Evolutionary conservation across 2,888 invertebrate species (phyloP).

Genomic region (Andrena flavipes): DNA sequence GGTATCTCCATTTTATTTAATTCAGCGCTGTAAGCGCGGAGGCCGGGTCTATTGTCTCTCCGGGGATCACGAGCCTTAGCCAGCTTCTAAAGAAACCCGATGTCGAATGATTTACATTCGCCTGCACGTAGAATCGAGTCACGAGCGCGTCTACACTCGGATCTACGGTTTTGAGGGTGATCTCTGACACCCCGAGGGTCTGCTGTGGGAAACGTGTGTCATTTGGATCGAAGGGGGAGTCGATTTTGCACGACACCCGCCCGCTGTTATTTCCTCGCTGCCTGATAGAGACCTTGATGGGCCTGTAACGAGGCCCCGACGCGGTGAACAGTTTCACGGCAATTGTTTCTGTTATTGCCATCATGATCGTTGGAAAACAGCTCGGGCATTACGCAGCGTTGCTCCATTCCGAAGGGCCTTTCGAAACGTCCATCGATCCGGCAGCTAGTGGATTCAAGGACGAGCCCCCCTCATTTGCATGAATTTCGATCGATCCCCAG

Average conservation of each 20-base stretch:
- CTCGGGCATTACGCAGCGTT: not conserved
- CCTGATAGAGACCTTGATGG: slow-evolving; percentile 44
- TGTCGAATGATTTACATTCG: slow-evolving; percentile 31
- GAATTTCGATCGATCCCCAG: slow-evolving; percentile 40
- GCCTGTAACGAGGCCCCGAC: slow-evolving; percentile 10
- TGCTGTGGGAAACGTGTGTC: slow-evolving; percentile 62
- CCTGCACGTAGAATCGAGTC: slow-evolving; percentile 33
- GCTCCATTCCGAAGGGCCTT: slow-evolving; percentile 4
- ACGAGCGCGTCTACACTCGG: slow-evolving; percentile 23
- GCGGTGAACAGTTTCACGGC: not conserved
- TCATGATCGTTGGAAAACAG: slow-evolving; percentile 30
- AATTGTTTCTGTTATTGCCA: slow-evolving; percentile 7
- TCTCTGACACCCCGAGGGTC: slow-evolving; percentile 36
- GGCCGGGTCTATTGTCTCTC: slow-evolving; percentile 9
- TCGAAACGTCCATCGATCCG: slow-evolving; percentile 33
- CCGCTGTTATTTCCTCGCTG: slow-evolving; percentile 26
- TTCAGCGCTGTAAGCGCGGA: not conserved
- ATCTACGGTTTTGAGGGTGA: slow-evolving; percentile 46
- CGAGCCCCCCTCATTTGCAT: slow-evolving; percentile 48
- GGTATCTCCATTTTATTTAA: not conserved
- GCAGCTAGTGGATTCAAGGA: slow-evolving; percentile 36
- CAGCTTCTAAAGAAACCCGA: slow-evolving; percentile 8
- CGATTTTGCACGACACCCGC: slow-evolving; percentile 39
- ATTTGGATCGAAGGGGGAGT: slow-evolving; percentile 35
- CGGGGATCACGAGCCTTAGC: not conserved